Conservation (phyloP, 2,888 invertebrate species). For the Calephelis perditalis region DNA sequence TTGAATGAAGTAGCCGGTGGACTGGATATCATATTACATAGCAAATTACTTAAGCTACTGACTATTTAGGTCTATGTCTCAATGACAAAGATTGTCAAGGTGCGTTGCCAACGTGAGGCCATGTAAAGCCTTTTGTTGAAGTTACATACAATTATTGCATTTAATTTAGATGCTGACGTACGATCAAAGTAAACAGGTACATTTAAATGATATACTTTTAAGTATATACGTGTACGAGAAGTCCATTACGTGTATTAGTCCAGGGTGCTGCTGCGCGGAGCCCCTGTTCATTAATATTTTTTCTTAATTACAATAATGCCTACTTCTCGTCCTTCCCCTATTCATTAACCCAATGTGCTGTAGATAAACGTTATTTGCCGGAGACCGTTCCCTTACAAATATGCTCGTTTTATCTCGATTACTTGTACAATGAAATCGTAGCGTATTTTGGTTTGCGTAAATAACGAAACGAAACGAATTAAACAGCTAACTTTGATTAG, state of each 20-base stretch:
- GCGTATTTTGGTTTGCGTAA: constrained; percentile 9
- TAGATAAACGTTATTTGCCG: constrained; percentile 67
- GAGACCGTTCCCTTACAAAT: constrained; percentile 60
- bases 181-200: too few species aligned
- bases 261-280: constrained; percentile 30
- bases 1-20: too few species aligned
- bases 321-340: constrained; percentile 66
- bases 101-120: too few species aligned
- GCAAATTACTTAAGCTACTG: too few species aligned
- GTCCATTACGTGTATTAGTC: constrained; percentile 31
- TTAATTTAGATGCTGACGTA: neutral
- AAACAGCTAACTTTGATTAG: too few species aligned
- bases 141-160: constrained; percentile 2
- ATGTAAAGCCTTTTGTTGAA: too few species aligned
- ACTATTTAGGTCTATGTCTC: too few species aligned
- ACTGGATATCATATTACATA: too few species aligned
- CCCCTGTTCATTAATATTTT: constrained; percentile 51
- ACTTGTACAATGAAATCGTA: constrained; percentile 24
- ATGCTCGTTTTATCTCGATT: constrained; percentile 57
- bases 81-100: too few species aligned
- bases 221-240: neutral
- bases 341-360: constrained; percentile 73
- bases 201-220: too few species aligned
- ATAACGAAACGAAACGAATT: neutral
- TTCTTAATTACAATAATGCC: constrained; percentile 76